Evolutionary conservation across 2,113 vertebrate species (phyloP), one percentile per base, ranked within the genome.

Genomic region (Amblyornis subalaris): DNA sequence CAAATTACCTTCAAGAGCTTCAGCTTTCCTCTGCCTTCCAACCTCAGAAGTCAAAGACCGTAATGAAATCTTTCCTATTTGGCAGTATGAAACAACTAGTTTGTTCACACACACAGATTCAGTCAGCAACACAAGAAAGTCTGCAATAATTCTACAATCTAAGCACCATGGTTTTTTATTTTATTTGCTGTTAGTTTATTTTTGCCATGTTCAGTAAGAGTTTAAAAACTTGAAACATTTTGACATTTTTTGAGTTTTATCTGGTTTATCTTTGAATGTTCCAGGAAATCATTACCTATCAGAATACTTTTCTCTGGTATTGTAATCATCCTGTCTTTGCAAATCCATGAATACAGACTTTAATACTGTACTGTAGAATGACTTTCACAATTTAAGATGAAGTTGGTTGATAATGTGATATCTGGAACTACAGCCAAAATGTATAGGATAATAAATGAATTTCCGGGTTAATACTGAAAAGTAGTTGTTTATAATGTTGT

Each of bases 1-100:
- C 75, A 83, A 82, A 76, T 42, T 74, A 13, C 53, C 87, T 85
- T 72, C 71, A 65, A 87, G 72, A 81, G 45, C 54, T 93, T 75
- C 76, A 50, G 40, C 71, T 95, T 89, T 96, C 48, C 65, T 90
- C 88, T 80, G 72, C 58, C 72, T 96, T 53, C 73, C 85, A 96
- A 58, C 61, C 60, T 81, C 42, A 86, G 80, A 95, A 95, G 72
- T 78, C 45, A 44, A 55, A 95, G 78, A 81, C 12, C 13, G 45
- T 91, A 85, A 61, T 74, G 57, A 93, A 91, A 78, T 72, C 42
- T 86, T 82, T 72, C 31, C 10, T 16, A 23, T 93, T 76, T 95
- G 81, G n/a, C 92, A 90, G 89, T 91, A 95, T 50, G 57, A 93
- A 96, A 64, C 18, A 36, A 47, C 36, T 22, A 51, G 20, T 65